A percentile compares a stretch with the other conserved stretches of the same genome.
These are phyloP conservation scores for Tenodera sinensis DNA, from an alignment of 2,888 invertebrate species.

Conservation along the genomic window DNA sequence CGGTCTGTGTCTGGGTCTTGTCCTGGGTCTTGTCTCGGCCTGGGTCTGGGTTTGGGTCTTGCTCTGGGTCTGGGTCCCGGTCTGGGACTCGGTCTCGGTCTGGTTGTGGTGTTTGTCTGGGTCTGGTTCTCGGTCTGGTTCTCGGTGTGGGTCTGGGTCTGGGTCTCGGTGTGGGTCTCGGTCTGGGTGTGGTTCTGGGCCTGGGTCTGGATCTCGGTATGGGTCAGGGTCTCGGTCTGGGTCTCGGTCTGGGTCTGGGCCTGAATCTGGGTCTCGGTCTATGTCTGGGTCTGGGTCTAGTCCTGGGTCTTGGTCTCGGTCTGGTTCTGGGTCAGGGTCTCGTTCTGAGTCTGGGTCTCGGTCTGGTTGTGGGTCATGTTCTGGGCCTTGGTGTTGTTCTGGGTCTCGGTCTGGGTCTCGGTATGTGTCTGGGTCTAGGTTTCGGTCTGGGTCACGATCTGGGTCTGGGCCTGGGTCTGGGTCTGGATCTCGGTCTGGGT, in stretches of 20 bases:
- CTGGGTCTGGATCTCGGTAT: no score
- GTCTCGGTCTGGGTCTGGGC: constrained; percentile 29
- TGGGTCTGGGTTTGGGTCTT: constrained; percentile 32
- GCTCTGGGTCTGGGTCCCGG: constrained; percentile 22
- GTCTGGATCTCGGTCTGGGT: neutral
- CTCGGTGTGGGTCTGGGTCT: no score
- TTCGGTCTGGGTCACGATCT: no score
- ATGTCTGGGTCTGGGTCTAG: constrained; percentile 2
- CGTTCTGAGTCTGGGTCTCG: no score
- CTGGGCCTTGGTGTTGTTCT: no score
- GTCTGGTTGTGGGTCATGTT: no score
- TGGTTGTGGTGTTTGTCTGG: neutral
- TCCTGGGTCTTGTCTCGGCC: neutral
- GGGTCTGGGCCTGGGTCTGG: neutral
- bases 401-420: neutral
- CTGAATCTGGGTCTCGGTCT: constrained; percentile 30
- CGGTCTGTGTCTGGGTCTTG: no score
- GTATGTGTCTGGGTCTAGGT: no score
- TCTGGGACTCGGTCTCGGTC: neutral
- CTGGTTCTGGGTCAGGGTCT: no score
- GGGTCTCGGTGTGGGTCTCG: no score
- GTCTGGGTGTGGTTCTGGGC: no score
- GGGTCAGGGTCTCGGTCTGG: constrained; percentile 33
- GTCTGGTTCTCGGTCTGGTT: neutral
- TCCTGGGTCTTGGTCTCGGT: no score